phyloP scores from a whole-genome alignment of 2,888 invertebrate genomes.

The Griposia aprilina region DNA sequence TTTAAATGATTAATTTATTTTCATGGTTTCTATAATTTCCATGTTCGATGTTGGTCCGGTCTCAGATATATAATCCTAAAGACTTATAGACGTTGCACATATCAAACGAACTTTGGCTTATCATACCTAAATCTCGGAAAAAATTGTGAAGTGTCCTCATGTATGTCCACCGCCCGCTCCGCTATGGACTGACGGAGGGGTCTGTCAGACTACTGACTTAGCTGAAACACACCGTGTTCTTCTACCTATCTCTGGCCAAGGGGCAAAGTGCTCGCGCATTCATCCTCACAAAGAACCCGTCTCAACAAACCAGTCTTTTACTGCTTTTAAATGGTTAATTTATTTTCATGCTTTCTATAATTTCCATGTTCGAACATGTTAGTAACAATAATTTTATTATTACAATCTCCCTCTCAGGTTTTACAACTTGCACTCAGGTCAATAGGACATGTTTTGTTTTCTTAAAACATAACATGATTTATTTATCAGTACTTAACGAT shows the following conservation, averaged over 20 bases:
- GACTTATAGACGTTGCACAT: neutral
- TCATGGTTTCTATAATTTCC: neutral
- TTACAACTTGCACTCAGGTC: constrained; percentile 37
- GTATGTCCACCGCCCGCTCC: no score
- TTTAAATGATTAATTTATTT: neutral
- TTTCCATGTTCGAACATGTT: neutral
- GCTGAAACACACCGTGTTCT: neutral
- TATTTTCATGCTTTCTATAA: no score
- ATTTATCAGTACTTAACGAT: constrained; percentile 34
- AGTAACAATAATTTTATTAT: neutral
- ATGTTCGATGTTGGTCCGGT: constrained; percentile 2
- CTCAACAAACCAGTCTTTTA: no score
- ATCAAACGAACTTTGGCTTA: neutral
- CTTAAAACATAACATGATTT: constrained; percentile 37
- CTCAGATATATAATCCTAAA: neutral
- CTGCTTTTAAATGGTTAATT: no score
- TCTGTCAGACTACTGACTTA: neutral
- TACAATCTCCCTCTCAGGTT: constrained; percentile 14
- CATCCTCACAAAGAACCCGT: neutral
- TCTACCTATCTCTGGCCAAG: neutral
- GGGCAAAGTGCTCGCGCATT: neutral
- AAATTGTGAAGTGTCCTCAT: neutral
- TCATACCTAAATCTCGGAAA: neutral
- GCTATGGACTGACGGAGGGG: no score
- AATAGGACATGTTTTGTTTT: constrained; percentile 42